These are phyloP conservation scores for Choreutis nemorana DNA, from an alignment of 2,888 invertebrate genomes.

Conservation along the genomic window DNA sequence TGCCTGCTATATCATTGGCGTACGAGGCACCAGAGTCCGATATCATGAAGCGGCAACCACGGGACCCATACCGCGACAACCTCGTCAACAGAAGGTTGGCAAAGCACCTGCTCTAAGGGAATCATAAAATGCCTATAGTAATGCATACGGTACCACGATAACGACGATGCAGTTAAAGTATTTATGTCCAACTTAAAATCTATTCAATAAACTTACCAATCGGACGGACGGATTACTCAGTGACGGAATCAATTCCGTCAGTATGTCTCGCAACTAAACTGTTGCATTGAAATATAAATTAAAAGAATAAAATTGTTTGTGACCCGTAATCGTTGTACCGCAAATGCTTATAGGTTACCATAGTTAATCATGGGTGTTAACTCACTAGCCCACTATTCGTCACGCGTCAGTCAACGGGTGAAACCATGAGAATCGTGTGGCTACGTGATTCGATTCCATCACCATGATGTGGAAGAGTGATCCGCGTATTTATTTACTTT, in stretches of 20 bases:
- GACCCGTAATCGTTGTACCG: no score
- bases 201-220: no score
- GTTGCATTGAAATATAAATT: no score
- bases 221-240: no score
- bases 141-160: no score
- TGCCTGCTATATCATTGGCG: slow-evolving; percentile 98
- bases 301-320: no score
- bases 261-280: no score
- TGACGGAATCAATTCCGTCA: no score
- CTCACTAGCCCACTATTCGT: slow-evolving; percentile 37
- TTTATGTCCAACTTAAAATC: no score
- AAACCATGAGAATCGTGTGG: slow-evolving; percentile 34
- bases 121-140: no score
- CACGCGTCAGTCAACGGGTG: not conserved
- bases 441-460: slow-evolving; percentile 44
- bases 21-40: slow-evolving; percentile 99
- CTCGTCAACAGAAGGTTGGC: slow-evolving; percentile 97
- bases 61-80: slow-evolving; percentile 98
- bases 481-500: no score
- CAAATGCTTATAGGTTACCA: slow-evolving; percentile 43
- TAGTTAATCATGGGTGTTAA: slow-evolving; percentile 55
- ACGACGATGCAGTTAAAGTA: no score
- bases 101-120: slow-evolving; percentile 32
- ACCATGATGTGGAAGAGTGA: slow-evolving; percentile 65
- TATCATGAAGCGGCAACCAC: slow-evolving; percentile 98